A percentile compares a stretch with the other conserved stretches of the same genome.
phyloP scores from a whole-genome alignment of 1,140 invertebrate species.

The Anastrepha ludens region DNA sequence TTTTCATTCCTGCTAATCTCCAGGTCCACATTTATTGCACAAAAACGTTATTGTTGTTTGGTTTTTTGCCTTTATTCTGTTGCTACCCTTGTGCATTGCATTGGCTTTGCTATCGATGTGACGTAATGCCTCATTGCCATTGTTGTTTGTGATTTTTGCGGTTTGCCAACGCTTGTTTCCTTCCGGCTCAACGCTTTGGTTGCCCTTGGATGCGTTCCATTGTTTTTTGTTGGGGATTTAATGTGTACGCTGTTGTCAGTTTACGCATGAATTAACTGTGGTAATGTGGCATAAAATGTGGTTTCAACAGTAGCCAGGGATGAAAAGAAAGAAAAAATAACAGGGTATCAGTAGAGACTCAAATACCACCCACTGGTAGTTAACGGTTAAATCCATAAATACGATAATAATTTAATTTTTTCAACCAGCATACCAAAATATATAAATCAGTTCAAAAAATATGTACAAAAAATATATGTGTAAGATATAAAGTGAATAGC shows the following conservation, averaged over 20 bases:
- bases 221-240: background rate
- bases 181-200: constrained; percentile 54
- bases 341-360: background rate
- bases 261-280: constrained; percentile 54
- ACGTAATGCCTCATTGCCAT: constrained; percentile 45
- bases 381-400: background rate
- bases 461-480: background rate
- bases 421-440: background rate
- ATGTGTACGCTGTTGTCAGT: constrained; percentile 30
- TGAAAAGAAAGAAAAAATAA: background rate
- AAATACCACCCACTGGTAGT: background rate
- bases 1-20: background rate
- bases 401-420: background rate
- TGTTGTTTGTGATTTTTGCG: constrained; percentile 54
- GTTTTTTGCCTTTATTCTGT: background rate
- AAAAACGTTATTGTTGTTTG: background rate
- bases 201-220: constrained; percentile 10
- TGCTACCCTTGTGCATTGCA: background rate
- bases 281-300: constrained; percentile 46
- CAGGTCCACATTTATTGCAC: background rate
- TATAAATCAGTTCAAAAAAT: background rate
- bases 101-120: constrained; percentile 20
- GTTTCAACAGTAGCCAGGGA: background rate
- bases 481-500: background rate
- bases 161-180: constrained; percentile 51